Conservation (phyloP, 2,888 invertebrate genomes). For the Odiellus spinosus region DNA sequence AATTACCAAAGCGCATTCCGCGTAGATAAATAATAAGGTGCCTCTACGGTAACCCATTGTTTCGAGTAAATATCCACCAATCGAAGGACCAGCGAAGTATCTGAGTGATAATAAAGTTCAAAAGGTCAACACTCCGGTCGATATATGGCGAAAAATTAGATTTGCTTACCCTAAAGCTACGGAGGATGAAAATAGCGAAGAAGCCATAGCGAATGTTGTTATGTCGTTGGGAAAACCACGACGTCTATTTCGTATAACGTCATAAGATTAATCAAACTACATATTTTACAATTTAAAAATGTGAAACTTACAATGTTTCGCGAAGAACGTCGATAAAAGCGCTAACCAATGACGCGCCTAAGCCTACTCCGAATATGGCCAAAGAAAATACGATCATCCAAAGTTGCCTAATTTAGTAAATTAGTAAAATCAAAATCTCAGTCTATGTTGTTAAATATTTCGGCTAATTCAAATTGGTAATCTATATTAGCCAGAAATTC, state of each 20-base stretch:
- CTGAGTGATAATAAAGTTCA: slow-evolving; percentile 1
- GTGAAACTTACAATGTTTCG: slow-evolving; percentile 53
- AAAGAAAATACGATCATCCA: slow-evolving; percentile 48
- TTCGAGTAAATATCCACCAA: slow-evolving; percentile 56
- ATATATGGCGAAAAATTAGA: background rate
- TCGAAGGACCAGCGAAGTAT: slow-evolving; percentile 63
- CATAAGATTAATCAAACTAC: too few species aligned
- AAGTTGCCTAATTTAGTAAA: slow-evolving; percentile 38
- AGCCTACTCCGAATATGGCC: slow-evolving; percentile 62
- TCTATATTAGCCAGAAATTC: too few species aligned
- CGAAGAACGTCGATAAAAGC: slow-evolving; percentile 68
- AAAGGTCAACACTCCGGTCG: background rate
- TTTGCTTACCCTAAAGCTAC: slow-evolving; percentile 53
- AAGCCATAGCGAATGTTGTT: slow-evolving; percentile 74
- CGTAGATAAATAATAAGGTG: background rate
- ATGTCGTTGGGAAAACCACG: slow-evolving; percentile 56
- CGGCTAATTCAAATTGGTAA: too few species aligned
- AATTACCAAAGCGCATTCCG: background rate
- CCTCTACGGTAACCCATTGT: slow-evolving; percentile 40
- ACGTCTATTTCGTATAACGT: too few species aligned
- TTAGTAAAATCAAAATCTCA: too few species aligned
- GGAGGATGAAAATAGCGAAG: slow-evolving; percentile 77
- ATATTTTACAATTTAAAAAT: too few species aligned
- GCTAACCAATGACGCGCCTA: slow-evolving; percentile 66
- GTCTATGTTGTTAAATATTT: too few species aligned